These are phyloP conservation scores for Smittia aterrima DNA, from an alignment of 2,888 invertebrate species.

Conservation along the genomic window DNA sequence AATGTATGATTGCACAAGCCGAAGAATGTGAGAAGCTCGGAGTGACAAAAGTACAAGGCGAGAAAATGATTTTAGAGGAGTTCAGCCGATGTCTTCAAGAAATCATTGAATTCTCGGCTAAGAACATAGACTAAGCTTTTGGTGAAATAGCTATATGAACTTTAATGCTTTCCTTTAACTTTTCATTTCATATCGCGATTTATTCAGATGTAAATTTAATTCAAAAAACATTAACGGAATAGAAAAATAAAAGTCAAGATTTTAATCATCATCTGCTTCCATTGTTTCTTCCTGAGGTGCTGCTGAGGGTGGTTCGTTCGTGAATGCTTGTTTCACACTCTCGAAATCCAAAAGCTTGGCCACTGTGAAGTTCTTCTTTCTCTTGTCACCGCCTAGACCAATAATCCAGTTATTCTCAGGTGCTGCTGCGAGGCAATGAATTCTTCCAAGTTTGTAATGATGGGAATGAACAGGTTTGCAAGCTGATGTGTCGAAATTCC, in stretches of 20 bases:
- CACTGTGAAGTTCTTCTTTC: constrained; percentile 69
- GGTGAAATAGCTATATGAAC: not conserved
- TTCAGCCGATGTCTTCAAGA: constrained; percentile 92
- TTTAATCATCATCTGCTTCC: constrained; percentile 11
- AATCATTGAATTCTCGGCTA: constrained; percentile 73
- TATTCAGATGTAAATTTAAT: not conserved
- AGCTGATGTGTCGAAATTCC: constrained; percentile 62
- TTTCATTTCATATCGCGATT: not conserved
- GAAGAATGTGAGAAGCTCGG: constrained; percentile 77
- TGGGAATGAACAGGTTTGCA: constrained; percentile 46
- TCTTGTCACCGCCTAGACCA: constrained; percentile 82
- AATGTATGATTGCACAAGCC: constrained; percentile 92
- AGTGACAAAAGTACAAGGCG: constrained; percentile 62
- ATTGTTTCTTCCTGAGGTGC: not conserved
- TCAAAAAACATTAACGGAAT: not conserved
- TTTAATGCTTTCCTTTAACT: constrained; percentile 9
- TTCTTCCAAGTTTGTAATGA: constrained; percentile 66
- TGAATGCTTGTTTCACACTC: constrained; percentile 6
- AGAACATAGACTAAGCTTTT: constrained; percentile 48
- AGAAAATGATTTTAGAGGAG: constrained; percentile 79
- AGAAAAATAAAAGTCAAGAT: not conserved
- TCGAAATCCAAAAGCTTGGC: constrained; percentile 38
- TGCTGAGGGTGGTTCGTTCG: not conserved
- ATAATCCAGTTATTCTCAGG: constrained; percentile 81
- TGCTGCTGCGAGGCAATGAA: constrained; percentile 70